Conservation (phyloP, 2,888 invertebrate species). For the Sinhomidia bicolor region DNA sequence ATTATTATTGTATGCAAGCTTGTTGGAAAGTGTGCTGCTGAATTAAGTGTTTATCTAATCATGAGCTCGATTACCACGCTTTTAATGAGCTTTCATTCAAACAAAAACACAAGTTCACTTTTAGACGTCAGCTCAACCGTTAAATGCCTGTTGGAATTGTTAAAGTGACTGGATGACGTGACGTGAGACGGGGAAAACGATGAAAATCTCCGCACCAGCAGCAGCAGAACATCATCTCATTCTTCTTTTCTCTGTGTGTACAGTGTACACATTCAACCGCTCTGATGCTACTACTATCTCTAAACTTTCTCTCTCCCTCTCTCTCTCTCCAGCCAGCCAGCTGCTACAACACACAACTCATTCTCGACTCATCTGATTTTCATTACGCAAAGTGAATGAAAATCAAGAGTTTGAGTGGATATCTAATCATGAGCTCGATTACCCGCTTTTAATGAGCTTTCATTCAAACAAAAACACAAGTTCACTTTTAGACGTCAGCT, state of each 20-base stretch:
- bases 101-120: slow-evolving; percentile 12
- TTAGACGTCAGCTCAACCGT: slow-evolving; percentile 17
- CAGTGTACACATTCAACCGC: not conserved
- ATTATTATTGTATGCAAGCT: not conserved
- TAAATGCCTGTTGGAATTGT: slow-evolving; percentile 13
- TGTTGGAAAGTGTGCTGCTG: not conserved
- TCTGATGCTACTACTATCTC: not conserved
- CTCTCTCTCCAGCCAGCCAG: not conserved
- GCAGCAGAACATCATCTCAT: no score
- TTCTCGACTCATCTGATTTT: slow-evolving; percentile 6
- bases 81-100: slow-evolving; percentile 48
- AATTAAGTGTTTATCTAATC: slow-evolving; percentile 39
- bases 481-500: slow-evolving; percentile 13
- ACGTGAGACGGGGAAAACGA: slow-evolving; percentile 6
- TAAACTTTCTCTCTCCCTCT: no score
- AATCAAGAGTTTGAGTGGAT: slow-evolving; percentile 61
- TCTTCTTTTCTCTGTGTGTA: not conserved
- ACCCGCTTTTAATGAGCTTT: slow-evolving; percentile 40
- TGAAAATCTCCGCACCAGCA: not conserved
- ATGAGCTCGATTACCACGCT: slow-evolving; percentile 35
- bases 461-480: slow-evolving; percentile 31
- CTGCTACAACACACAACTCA: not conserved
- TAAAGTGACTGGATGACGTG: slow-evolving; percentile 44
- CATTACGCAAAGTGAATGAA: slow-evolving; percentile 53
- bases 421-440: slow-evolving; percentile 45